These are phyloP conservation scores for Lasioglossum villosulum DNA, from an alignment of 2,888 invertebrate genomes.

Conservation along the genomic window DNA sequence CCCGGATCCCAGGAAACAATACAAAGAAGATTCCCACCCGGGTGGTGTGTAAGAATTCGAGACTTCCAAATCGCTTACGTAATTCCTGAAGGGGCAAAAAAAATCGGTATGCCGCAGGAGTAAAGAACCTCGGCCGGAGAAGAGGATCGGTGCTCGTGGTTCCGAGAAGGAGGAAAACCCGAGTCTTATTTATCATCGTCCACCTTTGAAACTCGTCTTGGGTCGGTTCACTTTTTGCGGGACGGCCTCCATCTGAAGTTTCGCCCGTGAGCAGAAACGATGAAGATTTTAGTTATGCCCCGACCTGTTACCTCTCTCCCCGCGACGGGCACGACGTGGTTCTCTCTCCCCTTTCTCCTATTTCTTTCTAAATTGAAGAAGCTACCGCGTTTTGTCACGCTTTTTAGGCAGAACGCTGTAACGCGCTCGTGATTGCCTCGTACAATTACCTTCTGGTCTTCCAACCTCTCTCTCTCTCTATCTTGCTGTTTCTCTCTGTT, in stretches of 20 bases:
- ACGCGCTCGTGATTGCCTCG: conserved; percentile 78
- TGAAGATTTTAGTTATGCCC: conserved; percentile 78
- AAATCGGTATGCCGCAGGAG: not conserved
- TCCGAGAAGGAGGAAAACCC: conserved; percentile 24
- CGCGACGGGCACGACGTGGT: not conserved
- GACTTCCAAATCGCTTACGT: conserved; percentile 33
- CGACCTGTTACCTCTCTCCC: conserved; percentile 10
- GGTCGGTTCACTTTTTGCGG: conserved; percentile 35
- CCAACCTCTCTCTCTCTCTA: conserved; percentile 22
- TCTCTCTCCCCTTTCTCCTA: conserved; percentile 18
- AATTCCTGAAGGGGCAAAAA: not conserved
- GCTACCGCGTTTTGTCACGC: conserved; percentile 74
- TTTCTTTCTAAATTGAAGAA: conserved; percentile 59
- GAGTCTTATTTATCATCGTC: conserved; percentile 25
- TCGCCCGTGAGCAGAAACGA: conserved; percentile 56
- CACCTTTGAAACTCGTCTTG: conserved; percentile 26
- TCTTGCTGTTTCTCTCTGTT: not conserved
- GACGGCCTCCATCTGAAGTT: conserved; percentile 17
- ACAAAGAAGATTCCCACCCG: conserved; percentile 24
- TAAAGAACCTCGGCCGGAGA: not conserved
- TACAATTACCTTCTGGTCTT: conserved; percentile 75
- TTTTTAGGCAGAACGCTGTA: conserved; percentile 76
- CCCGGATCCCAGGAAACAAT: conserved; percentile 1
- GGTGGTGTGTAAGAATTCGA: conserved; percentile 27
- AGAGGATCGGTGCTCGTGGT: not conserved